These are phyloP conservation scores for Corbicula japonica DNA, from an alignment of 2,888 invertebrate species.

Conservation along the genomic window DNA sequence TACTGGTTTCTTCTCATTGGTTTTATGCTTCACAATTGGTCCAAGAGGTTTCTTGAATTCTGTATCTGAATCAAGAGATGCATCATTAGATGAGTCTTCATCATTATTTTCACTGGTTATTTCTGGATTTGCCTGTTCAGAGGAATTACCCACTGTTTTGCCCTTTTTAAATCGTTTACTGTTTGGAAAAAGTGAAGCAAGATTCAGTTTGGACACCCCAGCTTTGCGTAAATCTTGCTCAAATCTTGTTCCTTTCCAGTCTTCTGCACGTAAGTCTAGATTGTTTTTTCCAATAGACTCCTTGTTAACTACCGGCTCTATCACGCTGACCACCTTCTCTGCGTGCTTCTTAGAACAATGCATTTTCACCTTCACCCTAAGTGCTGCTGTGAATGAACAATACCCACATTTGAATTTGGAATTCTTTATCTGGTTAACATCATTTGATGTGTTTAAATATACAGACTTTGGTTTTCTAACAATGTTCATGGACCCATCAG, in stretches of 20 bases:
- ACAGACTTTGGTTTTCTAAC: constrained; percentile 3
- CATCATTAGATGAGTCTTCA: not conserved
- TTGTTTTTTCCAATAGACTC: constrained; percentile 5
- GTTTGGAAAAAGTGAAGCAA: constrained; percentile 57
- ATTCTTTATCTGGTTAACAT: not conserved
- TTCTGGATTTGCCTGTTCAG: no score
- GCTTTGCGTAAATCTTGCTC: constrained; percentile 56
- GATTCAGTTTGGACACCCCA: constrained; percentile 59
- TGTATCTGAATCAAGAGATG: not conserved
- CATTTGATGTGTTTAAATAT: not conserved
- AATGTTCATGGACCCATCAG: constrained; percentile 39
- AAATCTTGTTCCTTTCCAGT: constrained; percentile 61
- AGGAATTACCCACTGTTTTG: no score
- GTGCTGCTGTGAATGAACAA: constrained; percentile 57
- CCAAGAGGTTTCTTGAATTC: constrained; percentile 51
- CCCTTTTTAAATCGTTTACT: constrained; percentile 27
- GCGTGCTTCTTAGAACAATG: constrained; percentile 61
- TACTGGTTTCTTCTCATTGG: constrained; percentile 19
- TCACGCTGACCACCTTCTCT: constrained; percentile 25
- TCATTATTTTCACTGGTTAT: not conserved
- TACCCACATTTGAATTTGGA: constrained; percentile 59
- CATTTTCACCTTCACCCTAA: constrained; percentile 63
- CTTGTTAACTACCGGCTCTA: constrained; percentile 25
- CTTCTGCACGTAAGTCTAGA: constrained; percentile 41
- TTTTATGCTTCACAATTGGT: constrained; percentile 27